phyloP scores from a whole-genome alignment of 2,113 vertebrate genomes.

The Neofelis nebulosa region DNA sequence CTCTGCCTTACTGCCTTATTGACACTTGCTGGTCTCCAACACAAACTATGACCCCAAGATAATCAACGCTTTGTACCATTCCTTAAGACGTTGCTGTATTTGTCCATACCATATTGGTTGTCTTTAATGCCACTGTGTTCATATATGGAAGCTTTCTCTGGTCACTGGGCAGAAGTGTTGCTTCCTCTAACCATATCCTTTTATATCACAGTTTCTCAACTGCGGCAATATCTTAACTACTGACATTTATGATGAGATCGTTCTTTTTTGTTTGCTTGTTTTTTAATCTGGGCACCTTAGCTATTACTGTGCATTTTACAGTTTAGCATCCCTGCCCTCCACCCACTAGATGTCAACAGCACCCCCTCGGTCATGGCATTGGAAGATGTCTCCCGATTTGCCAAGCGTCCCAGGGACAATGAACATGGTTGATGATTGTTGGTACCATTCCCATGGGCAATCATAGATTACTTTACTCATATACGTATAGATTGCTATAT shows the following conservation, averaged over 20 bases:
- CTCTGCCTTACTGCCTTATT: not conserved
- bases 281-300: not conserved
- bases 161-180: not conserved
- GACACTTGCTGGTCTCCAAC: not conserved
- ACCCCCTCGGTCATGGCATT: not conserved
- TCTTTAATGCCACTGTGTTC: not conserved
- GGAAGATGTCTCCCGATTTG: not conserved
- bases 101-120: too few relatives aligned
- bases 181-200: not conserved
- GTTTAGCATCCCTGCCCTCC: not conserved
- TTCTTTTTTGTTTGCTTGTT: not conserved
- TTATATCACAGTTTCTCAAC: not conserved
- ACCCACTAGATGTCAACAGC: not conserved
- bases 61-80: accelerated
- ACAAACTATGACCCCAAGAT: not conserved
- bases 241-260: too few relatives aligned
- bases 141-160: not conserved
- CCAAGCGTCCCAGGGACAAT: not conserved
- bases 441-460: not conserved
- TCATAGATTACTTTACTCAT: not conserved
- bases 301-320: not conserved
- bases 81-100: not conserved
- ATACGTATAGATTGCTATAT: too few relatives aligned
- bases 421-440: not conserved
- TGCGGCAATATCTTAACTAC: not conserved